Conservation (phyloP, 2,113 vertebrate species). For the Rostratula benghalensis region DNA sequence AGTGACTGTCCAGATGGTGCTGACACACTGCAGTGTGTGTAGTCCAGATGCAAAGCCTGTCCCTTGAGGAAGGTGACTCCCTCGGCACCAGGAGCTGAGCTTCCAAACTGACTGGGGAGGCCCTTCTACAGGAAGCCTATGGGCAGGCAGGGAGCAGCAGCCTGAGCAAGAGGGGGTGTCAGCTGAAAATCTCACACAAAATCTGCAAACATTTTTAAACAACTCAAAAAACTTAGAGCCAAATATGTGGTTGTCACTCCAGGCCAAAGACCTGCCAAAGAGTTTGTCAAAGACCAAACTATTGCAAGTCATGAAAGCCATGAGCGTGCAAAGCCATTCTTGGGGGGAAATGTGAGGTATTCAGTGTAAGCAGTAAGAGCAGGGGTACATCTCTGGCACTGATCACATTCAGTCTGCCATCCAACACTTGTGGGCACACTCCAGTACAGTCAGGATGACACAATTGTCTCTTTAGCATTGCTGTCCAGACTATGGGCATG, state of each 20-base stretch:
- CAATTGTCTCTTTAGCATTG: neutral
- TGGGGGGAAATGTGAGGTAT: neutral
- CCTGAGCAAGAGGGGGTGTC: neutral
- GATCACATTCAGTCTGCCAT: neutral
- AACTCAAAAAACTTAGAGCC: neutral
- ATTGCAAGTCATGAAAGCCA: neutral
- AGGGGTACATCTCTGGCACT: neutral
- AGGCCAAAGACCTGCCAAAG: neutral
- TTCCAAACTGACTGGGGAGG: neutral
- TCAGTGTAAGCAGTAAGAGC: neutral
- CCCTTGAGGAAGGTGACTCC: neutral
- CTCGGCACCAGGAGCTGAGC: neutral
- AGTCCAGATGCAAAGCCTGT: neutral
- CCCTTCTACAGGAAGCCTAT: neutral
- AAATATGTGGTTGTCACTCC: neutral
- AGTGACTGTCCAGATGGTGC: neutral
- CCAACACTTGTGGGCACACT: rapidly evolving
- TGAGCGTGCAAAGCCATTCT: neutral
- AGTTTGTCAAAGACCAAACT: neutral
- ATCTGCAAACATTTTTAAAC: neutral
- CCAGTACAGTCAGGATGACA: neutral
- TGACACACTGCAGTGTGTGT: neutral
- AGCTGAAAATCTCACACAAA: neutral
- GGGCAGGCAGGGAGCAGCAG: neutral
- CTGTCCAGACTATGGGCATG: rapidly evolving